Evolutionary conservation across 2,888 invertebrate species (phyloP), one percentile per base, ranked within the genome.

Genomic region (Melanchra persicariae): DNA sequence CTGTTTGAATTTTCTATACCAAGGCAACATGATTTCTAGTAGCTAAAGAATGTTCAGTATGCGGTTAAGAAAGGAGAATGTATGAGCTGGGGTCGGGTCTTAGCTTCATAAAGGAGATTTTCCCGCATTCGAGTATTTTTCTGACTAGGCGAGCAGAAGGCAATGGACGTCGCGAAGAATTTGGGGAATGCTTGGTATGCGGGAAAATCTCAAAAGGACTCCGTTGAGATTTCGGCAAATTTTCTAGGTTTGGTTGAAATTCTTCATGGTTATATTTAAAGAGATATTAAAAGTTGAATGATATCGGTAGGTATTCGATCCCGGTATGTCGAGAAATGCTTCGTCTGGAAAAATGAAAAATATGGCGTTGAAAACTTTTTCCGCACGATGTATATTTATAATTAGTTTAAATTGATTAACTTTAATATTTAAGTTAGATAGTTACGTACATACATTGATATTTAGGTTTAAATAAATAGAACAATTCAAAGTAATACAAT

Each of bases 91-190:
- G 79, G 66, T 45, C 60, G 26, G 57, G 43, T 72, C 88, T 89
- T 87, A 84, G 86, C 89, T 90, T 91, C 91, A 91, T 93, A 93
- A 90, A 92, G 94, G 88, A 93, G 93, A 91, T 94, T 95, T 96
- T 96, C 96, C 95, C 96, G 94, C 96, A 96, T 93, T 94, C 89
- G 94, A 92, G 92, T 91, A 96, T 96, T 95, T 94, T 94, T 91
- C 87, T 75, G 81, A 96, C 95, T 86, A 94, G 95, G 95, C 75
- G 40, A 69, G 57, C 91, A 96, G 88, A 78, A 86, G 62, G 22
- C n/a, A 9, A 26, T 67, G 79, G 87, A 87, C 87, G 79, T 87
- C 84, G 59, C 30, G 45, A 88, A 85, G 88, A 91, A 93, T 93
- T 87, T 72, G 55, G 63, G 74, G 79, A 75, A 91, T 88, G 86